Evolutionary conservation across 1,140 invertebrate genomes (phyloP), one percentile per base, ranked within the genome.

Genomic region (Orchesella cincta): DNA sequence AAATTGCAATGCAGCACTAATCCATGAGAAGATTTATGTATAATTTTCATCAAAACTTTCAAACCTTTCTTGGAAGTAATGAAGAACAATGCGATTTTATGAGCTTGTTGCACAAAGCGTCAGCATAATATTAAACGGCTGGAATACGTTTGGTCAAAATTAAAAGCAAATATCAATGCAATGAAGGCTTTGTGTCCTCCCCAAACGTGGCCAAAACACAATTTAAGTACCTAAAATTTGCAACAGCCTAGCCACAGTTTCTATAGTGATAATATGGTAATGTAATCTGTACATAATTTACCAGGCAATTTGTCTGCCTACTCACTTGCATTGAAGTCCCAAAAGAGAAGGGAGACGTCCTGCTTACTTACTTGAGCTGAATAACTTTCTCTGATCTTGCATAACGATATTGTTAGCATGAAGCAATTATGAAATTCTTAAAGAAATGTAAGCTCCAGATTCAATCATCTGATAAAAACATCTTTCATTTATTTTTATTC

Each of bases 341-440:
- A 31, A 67, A 33, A 33, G 31, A 31, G 62, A 67, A 33, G 31
- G 31, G 62, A 29, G 62, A 33, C 33, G 62, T 57, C 8, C 26
- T 67, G 31, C 14, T 67, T 67, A 12, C 14, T 29, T 67, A 29
- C 23, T 67, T 31, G 28, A 39, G 18, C 36, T 76, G 36, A 35
- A 39, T 62, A 67, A 71, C 75, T 76, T 71, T 76, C 75, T 76
- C 75, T 76, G 75, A 76, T 76, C 23, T 57, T 62, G n/a, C 54
- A 34, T 34, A 23, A 34, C 67, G 62, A 76, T 76, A 76, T 71
- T 76, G 75, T 76, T 64, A 71, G 39, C 67, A 71, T 46, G 75
- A 76, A 62, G 52, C 64, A 76, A 76, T 76, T 71, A 76, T 76
- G 75, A 76, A 76, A 76, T 71, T n/a, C 46, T 33, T 71, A 51